Evolutionary conservation across 92 coral and sea anemone species (phyloP).

Genomic region (Zoanthus gigantus): DNA sequence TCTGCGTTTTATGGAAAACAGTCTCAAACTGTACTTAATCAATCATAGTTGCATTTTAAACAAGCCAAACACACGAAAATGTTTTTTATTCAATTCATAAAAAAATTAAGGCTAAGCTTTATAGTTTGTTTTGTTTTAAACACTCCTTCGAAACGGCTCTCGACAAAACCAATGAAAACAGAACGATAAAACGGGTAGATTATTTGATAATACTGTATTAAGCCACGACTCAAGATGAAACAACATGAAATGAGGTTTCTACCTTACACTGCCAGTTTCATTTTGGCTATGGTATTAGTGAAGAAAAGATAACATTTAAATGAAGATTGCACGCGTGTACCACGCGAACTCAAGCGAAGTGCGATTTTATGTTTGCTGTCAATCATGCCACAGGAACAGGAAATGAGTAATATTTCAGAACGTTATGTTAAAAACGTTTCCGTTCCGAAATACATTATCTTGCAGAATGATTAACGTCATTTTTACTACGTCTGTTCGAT

Average conservation of each 20-base stretch:
- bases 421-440: slow-evolving; percentile 20
- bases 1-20: slow-evolving; percentile 96
- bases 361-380: slow-evolving; percentile 15
- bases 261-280: not conserved
- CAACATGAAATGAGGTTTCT: slow-evolving; percentile 16
- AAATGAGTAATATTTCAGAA: slow-evolving; percentile 6
- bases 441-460: not conserved
- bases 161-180: not conserved
- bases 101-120: not conserved
- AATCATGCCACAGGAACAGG: slow-evolving; percentile 36
- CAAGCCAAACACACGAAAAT: not conserved
- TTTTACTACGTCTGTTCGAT: not conserved
- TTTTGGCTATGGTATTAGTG: not conserved
- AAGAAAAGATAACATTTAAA: slow-evolving; percentile 41
- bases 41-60: slow-evolving; percentile 30
- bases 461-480: slow-evolving; percentile 2
- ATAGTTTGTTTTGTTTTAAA: not conserved
- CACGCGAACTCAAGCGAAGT: slow-evolving; percentile 50
- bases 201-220: not conserved
- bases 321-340: slow-evolving; percentile 59
- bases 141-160: slow-evolving; percentile 1
- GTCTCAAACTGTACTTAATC: slow-evolving; percentile 54
- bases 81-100: not conserved
- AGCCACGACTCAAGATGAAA: slow-evolving; percentile 7
- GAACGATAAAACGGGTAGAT: not conserved